Base-by-base conservation (phyloP, 2,797 vertebrate genomes). In the Sarcoramphus papa region DNA sequence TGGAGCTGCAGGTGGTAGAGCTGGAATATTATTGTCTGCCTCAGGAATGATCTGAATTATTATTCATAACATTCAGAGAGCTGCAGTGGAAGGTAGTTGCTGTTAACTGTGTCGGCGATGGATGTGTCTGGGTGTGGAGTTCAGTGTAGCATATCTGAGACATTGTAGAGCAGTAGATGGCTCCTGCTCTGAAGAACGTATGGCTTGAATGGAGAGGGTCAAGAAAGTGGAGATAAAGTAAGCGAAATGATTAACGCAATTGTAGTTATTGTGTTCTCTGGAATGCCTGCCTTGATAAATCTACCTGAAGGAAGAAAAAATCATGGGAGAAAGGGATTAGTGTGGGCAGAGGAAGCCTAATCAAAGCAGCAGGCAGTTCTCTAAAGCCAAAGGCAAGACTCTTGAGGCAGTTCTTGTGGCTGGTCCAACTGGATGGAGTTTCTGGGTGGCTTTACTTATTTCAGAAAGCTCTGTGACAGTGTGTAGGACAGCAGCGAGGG, bases 1-100 rank as follows among this genome's bases (percentile, higher is more conserved):
- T 37, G 7, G 74, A 94, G 69, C 88, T 77, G 90, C 78, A 28
- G 88, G 81, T 59, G 92, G 92, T 63, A 40, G 69, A 68, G 88
- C 85, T 76, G 75, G 28, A 82, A 68, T 93, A 41, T 72, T 68
- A 47, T 90, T 70, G 88, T 84, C 75, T 90, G 88, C 78, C 94
- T 91, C 35, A 3, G 47, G 70, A 96, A 85, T 67, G 63, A 78
- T 43, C 67, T 8, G 5, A 51, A 56, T 93, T 93, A 51, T 85
- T 92, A 78, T 79, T 82, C 78, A 25, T 43, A 16, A 12, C 23
- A 3, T 54, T 53, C 12, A n/a, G 21, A 62, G 85, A 81, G 75
- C 67, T 56, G 63, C 54, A 37, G 51, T 14, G 76, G 51, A 65
- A 88, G 56, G 73, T 23, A 9, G 40, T 4, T 27, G 43, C 16